Evolutionary conservation across 2,888 invertebrate genomes (phyloP).

Genomic region (Eurytoma adleriae): DNA sequence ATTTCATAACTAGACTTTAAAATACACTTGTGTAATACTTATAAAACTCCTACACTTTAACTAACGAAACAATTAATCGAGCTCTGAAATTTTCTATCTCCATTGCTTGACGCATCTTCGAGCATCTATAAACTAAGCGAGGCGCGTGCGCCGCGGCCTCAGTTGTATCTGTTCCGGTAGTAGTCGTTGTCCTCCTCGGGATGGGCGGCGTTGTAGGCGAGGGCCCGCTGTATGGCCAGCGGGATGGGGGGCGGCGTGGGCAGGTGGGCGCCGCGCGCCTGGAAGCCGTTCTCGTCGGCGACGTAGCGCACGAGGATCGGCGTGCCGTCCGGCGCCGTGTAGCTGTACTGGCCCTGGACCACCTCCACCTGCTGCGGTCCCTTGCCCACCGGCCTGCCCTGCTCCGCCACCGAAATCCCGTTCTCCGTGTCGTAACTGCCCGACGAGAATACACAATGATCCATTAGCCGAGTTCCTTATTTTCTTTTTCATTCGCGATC

Average conservation of each 20-base stretch:
- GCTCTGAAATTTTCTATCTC: too few relatives aligned
- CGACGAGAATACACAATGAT: too few relatives aligned
- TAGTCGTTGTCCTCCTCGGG: conserved; percentile 74
- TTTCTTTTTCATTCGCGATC: too few relatives aligned
- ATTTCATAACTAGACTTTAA: too few relatives aligned
- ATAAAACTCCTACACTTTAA: too few relatives aligned
- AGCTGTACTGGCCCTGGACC: conserved; percentile 81
- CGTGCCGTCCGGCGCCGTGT: conserved; percentile 83
- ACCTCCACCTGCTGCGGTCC: conserved; percentile 77
- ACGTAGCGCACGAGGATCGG: conserved; percentile 81
- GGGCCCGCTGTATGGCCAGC: conserved; percentile 83
- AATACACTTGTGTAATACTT: too few relatives aligned
- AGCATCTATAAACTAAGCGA: background rate
- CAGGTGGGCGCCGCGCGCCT: conserved; percentile 85
- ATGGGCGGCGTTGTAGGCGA: conserved; percentile 80
- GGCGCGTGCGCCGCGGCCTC: too few relatives aligned
- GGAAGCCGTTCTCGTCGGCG: conserved; percentile 85
- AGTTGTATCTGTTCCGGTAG: conserved; percentile 20
- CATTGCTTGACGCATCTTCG: too few relatives aligned
- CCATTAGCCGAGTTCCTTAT: too few relatives aligned
- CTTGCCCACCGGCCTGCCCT: conserved; percentile 78
- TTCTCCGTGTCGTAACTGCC: conserved; percentile 80
- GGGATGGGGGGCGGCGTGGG: conserved; percentile 91
- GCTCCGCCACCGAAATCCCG: conserved; percentile 80
- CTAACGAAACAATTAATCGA: too few relatives aligned